A percentile compares a stretch with the other conserved stretches of the same genome.
Evolutionary conservation across 2,888 invertebrate genomes (phyloP).

Genomic region (Cephus spinipes): DNA sequence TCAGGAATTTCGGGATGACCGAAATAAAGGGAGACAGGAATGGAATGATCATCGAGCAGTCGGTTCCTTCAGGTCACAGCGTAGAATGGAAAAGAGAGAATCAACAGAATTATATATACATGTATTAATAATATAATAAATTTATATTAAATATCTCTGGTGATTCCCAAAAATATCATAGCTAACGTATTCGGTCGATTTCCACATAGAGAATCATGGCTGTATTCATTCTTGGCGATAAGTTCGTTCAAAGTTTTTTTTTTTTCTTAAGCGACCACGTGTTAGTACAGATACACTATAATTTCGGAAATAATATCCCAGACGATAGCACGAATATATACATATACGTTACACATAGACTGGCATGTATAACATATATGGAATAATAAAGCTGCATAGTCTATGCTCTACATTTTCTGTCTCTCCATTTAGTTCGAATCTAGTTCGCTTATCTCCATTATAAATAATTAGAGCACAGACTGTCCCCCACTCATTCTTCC

Average conservation of each 20-base stretch:
- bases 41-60: not conserved
- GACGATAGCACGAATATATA: not conserved
- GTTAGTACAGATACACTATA: not conserved
- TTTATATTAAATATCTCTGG: too few species aligned
- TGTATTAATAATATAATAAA: too few species aligned
- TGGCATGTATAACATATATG: not conserved
- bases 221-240: too few species aligned
- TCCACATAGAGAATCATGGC: too few species aligned
- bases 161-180: too few species aligned
- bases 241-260: too few species aligned
- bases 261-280: not conserved
- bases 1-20: not conserved
- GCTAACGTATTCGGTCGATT: too few species aligned
- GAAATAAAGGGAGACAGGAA: not conserved
- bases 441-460: not conserved
- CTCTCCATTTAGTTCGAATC: not conserved
- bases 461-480: not conserved
- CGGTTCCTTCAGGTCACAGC: not conserved
- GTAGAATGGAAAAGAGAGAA: not conserved
- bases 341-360: not conserved
- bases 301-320: too few species aligned
- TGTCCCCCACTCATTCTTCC: not conserved
- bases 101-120: too few species aligned
- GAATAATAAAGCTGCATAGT: not conserved
- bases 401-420: not conserved